Base-by-base conservation (phyloP, 2,888 invertebrate species). In the Cheilosia vernalis region DNA sequence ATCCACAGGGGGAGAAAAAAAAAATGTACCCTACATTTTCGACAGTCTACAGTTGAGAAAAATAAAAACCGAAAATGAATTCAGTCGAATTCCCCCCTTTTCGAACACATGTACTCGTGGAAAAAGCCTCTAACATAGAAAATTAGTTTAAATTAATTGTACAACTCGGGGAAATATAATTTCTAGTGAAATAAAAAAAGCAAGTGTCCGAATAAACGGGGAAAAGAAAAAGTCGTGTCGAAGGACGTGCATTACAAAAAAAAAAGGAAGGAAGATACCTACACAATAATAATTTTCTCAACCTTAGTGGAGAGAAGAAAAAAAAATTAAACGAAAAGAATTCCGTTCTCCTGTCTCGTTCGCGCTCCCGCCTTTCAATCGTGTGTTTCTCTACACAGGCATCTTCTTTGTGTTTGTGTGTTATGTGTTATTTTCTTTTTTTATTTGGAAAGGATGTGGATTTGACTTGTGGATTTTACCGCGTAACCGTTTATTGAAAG, bases 381-480 rank as follows among this genome's bases (percentile, higher is more conserved):
- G 42, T 10, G 40, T 66, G 24, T 30, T 30, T 58, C 56, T 69
- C 27, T 37, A 40, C 37, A 40, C 64, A 24, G 47, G 63, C 44
- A 70, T 66, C 44, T 64, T 69, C 19, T 21, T 10, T 55, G 15
- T 40, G 56, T 51, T 24, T 58, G 66, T 66, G 56, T 67, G 60
- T 61, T 56, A 30, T 60, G 58, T 42, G 33, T 21, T 13, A 33
- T n/a, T 58, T 24, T 17, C 15, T 49, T 40, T 49, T 30, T 64
- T 30, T 49, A 27, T 42, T 61, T 60, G 33, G 58, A 73, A 78
- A 78, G 67, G 78, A 73, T 63, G 60, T 66, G 79, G 7, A 67
- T 64, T 80, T 63, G 76, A 85, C 80, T 85, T 85, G 85, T 85
- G 80, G 80, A 76, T 81, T 85, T 85, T 85, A 85, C 85, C 80